Percentiles rank a stretch among this genome's conserved stretches.
Evolutionary conservation across 2,113 vertebrate genomes (phyloP).

Genomic region (Cyprinodon tularosa): DNA sequence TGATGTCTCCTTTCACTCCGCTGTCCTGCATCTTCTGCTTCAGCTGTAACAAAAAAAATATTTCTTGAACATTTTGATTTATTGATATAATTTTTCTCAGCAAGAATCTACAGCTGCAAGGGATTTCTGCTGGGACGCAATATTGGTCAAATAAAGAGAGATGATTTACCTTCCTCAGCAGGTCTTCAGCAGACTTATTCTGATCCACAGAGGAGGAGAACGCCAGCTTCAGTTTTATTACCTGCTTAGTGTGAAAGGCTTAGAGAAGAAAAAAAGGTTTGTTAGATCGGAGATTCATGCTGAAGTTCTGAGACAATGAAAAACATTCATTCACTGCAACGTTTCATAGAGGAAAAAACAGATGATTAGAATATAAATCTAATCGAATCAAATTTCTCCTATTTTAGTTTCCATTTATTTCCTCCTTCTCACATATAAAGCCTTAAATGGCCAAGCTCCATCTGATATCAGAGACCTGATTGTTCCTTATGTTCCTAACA

Average conservation of each 20-base stretch:
- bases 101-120: too few species aligned
- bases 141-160: neutral
- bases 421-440: too few species aligned
- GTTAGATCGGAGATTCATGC: neutral
- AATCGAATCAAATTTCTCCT: too few species aligned
- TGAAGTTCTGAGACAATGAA: too few species aligned
- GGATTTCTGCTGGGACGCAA: too few species aligned
- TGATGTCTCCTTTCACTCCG: neutral
- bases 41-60: neutral
- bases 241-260: neutral
- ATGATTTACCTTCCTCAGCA: neutral
- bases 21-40: neutral
- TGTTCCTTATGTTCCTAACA: too few species aligned
- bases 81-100: neutral
- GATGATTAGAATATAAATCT: too few species aligned
- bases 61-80: neutral
- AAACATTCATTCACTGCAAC: too few species aligned
- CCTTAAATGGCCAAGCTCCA: too few species aligned
- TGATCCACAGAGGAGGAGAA: neutral
- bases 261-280: neutral
- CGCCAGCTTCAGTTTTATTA: neutral
- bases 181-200: neutral
- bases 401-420: too few species aligned
- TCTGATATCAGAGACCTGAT: too few species aligned
- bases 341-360: too few species aligned